A percentile compares a stretch with the other conserved stretches of the same genome.
Conservation (phyloP, 2,888 invertebrate species). For the Drosophila parthenogenetica region DNA sequence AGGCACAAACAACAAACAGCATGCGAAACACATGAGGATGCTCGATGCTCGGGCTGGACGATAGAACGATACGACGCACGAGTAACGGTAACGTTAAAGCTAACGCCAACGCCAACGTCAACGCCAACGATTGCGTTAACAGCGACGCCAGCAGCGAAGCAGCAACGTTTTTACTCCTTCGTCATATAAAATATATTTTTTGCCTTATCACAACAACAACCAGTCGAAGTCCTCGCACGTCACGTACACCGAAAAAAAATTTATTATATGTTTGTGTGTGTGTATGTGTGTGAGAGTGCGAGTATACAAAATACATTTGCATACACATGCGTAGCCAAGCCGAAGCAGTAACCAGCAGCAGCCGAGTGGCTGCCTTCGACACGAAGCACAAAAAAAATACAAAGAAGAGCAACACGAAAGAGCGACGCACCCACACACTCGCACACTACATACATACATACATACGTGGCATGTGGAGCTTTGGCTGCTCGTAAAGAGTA, state of each 20-base stretch:
- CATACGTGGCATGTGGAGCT: conserved; percentile 73
- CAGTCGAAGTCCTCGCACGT: conserved; percentile 78
- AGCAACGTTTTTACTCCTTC: conserved; percentile 71
- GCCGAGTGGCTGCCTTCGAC: conserved; percentile 46
- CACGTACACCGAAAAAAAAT: conserved; percentile 77
- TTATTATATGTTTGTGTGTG: conserved; percentile 46
- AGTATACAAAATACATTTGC: conserved; percentile 68
- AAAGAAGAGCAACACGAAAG: conserved; percentile 68
- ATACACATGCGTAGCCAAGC: conserved; percentile 77
- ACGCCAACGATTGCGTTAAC: conserved; percentile 29
- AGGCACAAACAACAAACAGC: conserved; percentile 71
- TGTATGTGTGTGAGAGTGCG: conserved; percentile 31
- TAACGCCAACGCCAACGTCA: conserved; percentile 10
- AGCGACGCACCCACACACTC: conserved; percentile 63
- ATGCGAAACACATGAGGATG: conserved; percentile 73
- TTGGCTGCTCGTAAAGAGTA: conserved; percentile 73
- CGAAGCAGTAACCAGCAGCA: conserved; percentile 41
- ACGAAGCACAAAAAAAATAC: conserved; percentile 47
- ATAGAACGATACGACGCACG: conserved; percentile 37
- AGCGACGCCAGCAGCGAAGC: conserved; percentile 50
- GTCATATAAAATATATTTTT: conserved; percentile 75
- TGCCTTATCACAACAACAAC: conserved; percentile 69
- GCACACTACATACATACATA: conserved; percentile 42
- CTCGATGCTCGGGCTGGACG: conserved; percentile 52
- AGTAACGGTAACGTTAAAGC: conserved; percentile 41